Evolutionary conservation across 2,113 vertebrate species (phyloP).

Genomic region (Hemiscyllium ocellatum): DNA sequence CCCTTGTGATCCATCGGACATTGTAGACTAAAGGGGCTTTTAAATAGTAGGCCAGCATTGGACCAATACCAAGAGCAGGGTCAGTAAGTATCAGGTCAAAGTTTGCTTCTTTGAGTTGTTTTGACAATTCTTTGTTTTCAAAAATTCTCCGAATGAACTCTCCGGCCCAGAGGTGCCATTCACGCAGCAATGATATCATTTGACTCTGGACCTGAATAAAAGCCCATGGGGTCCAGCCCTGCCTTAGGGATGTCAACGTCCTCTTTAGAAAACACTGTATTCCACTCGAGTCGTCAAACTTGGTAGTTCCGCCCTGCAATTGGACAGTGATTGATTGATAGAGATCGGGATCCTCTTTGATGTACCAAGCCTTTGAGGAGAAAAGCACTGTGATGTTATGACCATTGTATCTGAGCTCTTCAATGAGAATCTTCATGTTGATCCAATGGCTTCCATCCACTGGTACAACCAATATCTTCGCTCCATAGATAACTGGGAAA

Average conservation of each 20-base stretch:
- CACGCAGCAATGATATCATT: background rate
- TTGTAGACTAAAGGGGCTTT: background rate
- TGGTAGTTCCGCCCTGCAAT: background rate
- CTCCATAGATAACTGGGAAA: background rate
- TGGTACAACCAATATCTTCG: background rate
- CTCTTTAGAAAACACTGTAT: background rate
- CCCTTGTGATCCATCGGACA: background rate
- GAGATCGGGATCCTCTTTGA: background rate
- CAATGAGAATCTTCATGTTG: background rate
- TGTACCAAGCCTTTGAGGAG: background rate
- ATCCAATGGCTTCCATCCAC: slow-evolving; percentile 6
- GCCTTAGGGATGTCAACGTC: background rate
- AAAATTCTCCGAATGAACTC: background rate
- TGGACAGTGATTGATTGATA: background rate
- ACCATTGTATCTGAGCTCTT: background rate
- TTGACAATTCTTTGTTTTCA: background rate
- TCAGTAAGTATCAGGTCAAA: background rate
- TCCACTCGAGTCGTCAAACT: background rate
- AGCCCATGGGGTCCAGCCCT: background rate
- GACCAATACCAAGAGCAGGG: background rate
- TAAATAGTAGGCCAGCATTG: background rate
- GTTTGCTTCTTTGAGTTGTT: background rate
- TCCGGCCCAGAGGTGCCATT: background rate
- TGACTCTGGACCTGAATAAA: background rate
- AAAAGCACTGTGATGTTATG: background rate